A percentile compares a stretch with the other conserved stretches of the same genome.
phyloP scores from a whole-genome alignment of 2,797 vertebrate genomes.

The Gorsachius magnificus region DNA sequence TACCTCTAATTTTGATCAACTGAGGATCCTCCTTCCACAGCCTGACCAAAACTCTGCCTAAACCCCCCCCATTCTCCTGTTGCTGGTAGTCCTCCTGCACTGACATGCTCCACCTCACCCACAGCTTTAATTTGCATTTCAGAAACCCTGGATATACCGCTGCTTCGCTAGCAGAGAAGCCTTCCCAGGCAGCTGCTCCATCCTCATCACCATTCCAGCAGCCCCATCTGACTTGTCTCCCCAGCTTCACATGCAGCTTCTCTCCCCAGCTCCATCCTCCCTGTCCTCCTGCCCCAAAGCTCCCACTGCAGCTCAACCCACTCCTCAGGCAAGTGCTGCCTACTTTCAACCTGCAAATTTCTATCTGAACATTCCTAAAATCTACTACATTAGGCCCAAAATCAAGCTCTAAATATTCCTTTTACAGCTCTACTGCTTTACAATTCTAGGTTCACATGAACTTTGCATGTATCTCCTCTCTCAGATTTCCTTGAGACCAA shows the following conservation, averaged over 20 bases:
- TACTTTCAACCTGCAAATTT: background rate
- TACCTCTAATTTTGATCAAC: background rate
- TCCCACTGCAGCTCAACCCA: background rate
- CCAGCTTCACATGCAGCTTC: fast-evolving
- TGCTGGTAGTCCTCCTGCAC: background rate
- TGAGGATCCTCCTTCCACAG: background rate
- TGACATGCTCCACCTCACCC: background rate
- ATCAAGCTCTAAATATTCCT: background rate
- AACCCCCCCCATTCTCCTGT: background rate
- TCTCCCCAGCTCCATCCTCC: background rate
- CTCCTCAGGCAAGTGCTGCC: background rate
- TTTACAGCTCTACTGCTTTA: background rate
- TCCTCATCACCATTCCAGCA: background rate
- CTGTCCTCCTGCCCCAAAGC: background rate
- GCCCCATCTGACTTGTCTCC: background rate
- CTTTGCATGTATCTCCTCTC: background rate
- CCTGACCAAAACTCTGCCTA: background rate
- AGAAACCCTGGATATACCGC: background rate
- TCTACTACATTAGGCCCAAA: background rate
- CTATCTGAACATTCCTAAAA: background rate
- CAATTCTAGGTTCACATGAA: background rate
- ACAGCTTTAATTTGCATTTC: background rate
- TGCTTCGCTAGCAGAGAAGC: background rate
- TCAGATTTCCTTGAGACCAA: background rate
- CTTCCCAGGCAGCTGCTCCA: background rate